A percentile compares a stretch with the other conserved stretches of the same genome.
phyloP scores from a whole-genome alignment of 2,113 vertebrate species.

The Callaeas wilsoni region DNA sequence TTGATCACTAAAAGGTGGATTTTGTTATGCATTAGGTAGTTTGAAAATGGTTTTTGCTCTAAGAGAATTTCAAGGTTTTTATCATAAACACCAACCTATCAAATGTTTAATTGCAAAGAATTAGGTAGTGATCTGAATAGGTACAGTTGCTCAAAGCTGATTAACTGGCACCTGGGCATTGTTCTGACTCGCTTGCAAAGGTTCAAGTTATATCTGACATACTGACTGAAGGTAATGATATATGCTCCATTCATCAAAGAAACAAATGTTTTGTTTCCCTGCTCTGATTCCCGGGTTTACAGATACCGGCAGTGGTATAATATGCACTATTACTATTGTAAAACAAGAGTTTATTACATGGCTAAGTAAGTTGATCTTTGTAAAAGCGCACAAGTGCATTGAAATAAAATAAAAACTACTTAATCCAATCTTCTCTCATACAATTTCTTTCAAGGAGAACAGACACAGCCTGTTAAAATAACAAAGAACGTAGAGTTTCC shows the following conservation, averaged over 20 bases:
- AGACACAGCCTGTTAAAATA: conserved; percentile 98
- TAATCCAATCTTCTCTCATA: conserved; percentile 84
- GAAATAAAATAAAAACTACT: conserved; percentile 91
- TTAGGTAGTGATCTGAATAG: not conserved
- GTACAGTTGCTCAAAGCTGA: conserved; percentile 46
- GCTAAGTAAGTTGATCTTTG: conserved; percentile 85
- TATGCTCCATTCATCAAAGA: conserved; percentile 72
- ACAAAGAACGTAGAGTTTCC: conserved; percentile 93
- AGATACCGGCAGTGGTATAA: conserved; percentile 72
- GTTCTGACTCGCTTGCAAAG: conserved; percentile 58
- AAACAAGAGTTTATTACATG: conserved; percentile 84
- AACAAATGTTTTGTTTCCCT: conserved; percentile 77
- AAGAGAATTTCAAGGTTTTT: not conserved
- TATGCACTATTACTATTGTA: conserved; percentile 76
- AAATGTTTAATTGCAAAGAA: conserved; percentile 34
- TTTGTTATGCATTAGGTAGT: not conserved
- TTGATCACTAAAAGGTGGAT: not conserved
- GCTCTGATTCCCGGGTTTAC: conserved; percentile 70
- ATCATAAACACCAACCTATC: not conserved
- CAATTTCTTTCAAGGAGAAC: conserved; percentile 85
- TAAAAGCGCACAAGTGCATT: conserved; percentile 83
- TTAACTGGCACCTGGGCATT: conserved; percentile 53
- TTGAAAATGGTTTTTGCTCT: not conserved
- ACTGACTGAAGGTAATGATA: conserved; percentile 72
- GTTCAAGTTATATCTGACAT: conserved; percentile 64